Base-by-base conservation (phyloP, 2,113 vertebrate genomes). In the Sceloporus tristichus region DNA sequence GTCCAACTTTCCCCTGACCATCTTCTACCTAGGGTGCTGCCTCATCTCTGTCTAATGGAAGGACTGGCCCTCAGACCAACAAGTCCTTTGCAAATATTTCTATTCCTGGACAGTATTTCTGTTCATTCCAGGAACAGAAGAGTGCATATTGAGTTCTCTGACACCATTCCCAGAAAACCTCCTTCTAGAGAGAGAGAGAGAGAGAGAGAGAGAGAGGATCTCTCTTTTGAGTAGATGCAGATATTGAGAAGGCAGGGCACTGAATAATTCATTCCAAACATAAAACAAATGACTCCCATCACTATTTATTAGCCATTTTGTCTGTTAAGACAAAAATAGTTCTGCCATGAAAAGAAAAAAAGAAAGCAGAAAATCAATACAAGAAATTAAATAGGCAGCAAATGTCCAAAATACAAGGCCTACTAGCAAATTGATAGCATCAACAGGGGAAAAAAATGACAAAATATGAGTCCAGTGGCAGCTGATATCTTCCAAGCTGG, bases 121-220 rank as follows among this genome's bases (percentile, higher is more conserved):
- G 70, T 84, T n/a, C 38, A 16, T 68, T 10, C 86, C 54, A 70
- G 1, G 1, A 16, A 2, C 9, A 77, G 1, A 76, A 18, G 18
- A 56, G 78, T 76, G 9, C 3, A 80, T 16, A 76, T 5, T 66
- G 16, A 74, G 9, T 81, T 75, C 82, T 78, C 82, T 1, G 0
- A 76, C 3, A 1, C 34, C 80, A 80, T 23, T 74, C 29, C 54
- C 3, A 85, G 66, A 92, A 93, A 91, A 85, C 70, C 0, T 27
- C 5, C 9, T 5, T 25, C 85, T 84, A n/a, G 66, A 84, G 38
- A 34, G 34, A 34, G 34, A 34, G 34, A 34, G 34, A 34, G 34
- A 34, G 34, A 34, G 34, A 34, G 34, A 34, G 34, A 34, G 34
- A 34, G 34, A 34, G 34, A 34, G 70, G 70, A 85, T 74, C 34